These are phyloP conservation scores for Platycercus adscitus DNA, from an alignment of 2,113 vertebrate species.

Conservation along the genomic window DNA sequence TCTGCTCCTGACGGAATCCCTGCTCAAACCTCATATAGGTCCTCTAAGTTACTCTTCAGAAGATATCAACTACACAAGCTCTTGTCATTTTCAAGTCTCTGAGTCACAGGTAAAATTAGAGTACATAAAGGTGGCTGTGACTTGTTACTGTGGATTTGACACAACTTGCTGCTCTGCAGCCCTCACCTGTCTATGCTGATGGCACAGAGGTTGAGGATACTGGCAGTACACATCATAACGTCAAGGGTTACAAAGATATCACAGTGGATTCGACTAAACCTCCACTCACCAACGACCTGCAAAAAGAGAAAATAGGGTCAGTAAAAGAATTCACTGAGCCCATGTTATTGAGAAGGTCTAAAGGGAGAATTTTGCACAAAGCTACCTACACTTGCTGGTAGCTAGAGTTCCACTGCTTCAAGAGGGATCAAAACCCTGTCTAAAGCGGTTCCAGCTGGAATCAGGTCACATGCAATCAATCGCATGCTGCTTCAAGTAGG, in stretches of 20 bases:
- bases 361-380: background rate
- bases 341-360: accelerated
- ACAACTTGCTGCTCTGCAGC: background rate
- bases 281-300: constrained; percentile 97
- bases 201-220: constrained; percentile 98
- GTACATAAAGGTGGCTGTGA: accelerated
- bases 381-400: background rate
- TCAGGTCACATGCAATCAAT: background rate
- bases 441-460: background rate
- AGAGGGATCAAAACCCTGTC: background rate
- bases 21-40: background rate
- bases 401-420: background rate
- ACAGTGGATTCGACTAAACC: constrained; percentile 96
- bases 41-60: background rate
- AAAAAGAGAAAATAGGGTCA: background rate
- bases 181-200: constrained; percentile 99
- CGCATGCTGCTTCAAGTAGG: background rate
- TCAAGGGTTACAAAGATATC: constrained; percentile 98
- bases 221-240: constrained; percentile 99
- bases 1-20: background rate
- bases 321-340: background rate
- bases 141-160: accelerated
- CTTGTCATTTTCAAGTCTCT: background rate
- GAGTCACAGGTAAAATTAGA: background rate
- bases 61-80: background rate